These are phyloP conservation scores for Oreonectes daqikongensis DNA, from an alignment of 2,797 vertebrate genomes.

Conservation along the genomic window DNA sequence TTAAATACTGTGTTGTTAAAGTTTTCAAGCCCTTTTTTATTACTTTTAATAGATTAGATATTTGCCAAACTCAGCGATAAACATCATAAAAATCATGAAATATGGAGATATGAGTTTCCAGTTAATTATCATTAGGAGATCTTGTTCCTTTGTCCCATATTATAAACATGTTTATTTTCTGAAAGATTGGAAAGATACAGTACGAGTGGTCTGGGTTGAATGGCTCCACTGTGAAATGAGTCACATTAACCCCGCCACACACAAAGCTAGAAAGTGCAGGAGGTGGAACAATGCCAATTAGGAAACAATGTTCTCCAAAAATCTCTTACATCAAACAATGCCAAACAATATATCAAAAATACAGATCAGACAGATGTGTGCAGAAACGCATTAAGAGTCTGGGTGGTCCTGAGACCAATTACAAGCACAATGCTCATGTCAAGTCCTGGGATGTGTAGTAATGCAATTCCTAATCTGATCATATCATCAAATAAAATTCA, in stretches of 20 bases:
- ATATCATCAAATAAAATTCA: not conserved
- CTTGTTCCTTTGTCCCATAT: not conserved
- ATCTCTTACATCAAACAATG: no score
- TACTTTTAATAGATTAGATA: no score
- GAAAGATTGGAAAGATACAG: not conserved
- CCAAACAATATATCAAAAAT: slow-evolving; percentile 3
- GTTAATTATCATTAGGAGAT: not conserved
- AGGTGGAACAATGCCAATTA: slow-evolving; percentile 11
- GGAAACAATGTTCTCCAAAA: not conserved
- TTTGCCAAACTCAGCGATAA: no score
- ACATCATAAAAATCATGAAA: no score
- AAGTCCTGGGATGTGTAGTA: not conserved
- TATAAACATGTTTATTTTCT: not conserved
- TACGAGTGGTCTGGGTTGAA: slow-evolving; percentile 21
- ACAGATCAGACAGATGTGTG: slow-evolving; percentile 12
- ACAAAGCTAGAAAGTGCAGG: slow-evolving; percentile 17
- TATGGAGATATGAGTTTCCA: no score
- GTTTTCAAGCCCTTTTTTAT: no score
- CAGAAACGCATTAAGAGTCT: slow-evolving; percentile 1
- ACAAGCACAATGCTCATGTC: not conserved
- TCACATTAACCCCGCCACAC: slow-evolving; percentile 22
- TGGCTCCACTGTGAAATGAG: slow-evolving; percentile 21
- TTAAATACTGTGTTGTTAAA: no score
- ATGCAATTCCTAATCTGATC: not conserved
- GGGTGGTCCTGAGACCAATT: slow-evolving; percentile 22